Evolutionary conservation across 2,113 vertebrate genomes (phyloP).

Genomic region (Tenebrosternarchus preto): DNA sequence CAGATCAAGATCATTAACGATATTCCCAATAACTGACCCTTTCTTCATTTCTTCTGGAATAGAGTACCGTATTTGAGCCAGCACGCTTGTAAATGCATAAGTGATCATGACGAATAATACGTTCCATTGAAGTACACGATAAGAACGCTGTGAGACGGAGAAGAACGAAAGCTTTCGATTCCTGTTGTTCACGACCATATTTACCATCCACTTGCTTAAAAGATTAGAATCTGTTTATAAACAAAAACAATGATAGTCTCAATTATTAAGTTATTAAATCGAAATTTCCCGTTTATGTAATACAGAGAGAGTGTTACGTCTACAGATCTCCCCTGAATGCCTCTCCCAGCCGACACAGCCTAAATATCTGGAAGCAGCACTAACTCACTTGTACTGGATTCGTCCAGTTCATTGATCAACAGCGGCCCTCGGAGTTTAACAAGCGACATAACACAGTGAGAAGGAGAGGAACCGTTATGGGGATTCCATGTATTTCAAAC

Average conservation of each 20-base stretch:
- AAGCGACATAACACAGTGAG: too few relatives aligned
- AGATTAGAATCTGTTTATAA: neutral
- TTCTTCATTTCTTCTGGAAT: neutral
- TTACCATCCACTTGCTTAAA: neutral
- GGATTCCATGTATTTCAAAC: too few relatives aligned
- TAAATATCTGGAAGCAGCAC: neutral
- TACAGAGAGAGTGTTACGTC: neutral
- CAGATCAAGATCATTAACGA: conserved; percentile 43
- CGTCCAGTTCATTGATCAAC: conserved; percentile 15
- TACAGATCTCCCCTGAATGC: neutral
- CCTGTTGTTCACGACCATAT: neutral
- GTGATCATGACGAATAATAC: conserved; percentile 1
- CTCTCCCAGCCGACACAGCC: neutral
- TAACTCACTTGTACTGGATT: neutral
- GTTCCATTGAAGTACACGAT: conserved; percentile 7
- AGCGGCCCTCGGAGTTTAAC: conserved; percentile 53
- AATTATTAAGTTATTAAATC: neutral
- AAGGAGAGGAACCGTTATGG: too few relatives aligned
- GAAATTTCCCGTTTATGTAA: too few relatives aligned
- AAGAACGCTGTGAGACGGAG: neutral
- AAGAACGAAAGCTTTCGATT: neutral
- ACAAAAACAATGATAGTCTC: neutral
- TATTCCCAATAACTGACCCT: neutral
- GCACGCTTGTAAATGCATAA: neutral
- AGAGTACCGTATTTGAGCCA: too few relatives aligned